These are phyloP conservation scores for Psittacus erithacus DNA, from an alignment of 2,113 vertebrate species.

Conservation along the genomic window DNA sequence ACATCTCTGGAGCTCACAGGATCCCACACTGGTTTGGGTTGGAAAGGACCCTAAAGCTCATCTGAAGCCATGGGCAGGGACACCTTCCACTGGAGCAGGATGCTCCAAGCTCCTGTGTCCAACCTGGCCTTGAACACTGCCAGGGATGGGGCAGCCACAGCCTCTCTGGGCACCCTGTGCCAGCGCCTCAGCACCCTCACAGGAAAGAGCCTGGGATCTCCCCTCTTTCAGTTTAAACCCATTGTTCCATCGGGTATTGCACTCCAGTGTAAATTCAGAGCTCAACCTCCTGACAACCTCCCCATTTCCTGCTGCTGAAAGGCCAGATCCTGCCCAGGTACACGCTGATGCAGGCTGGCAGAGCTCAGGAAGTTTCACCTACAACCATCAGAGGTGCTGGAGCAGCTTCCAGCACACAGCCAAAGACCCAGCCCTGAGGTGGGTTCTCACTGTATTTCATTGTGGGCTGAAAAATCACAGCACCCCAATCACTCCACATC, in stretches of 20 bases:
- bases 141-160: background rate
- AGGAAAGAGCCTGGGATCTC: background rate
- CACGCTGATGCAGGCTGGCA: background rate
- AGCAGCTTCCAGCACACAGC: background rate
- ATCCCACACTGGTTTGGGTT: background rate
- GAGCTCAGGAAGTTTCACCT: background rate
- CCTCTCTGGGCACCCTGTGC: background rate
- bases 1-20: fast-evolving
- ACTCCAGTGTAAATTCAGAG: background rate
- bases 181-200: background rate
- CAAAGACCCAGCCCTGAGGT: fast-evolving
- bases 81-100: background rate
- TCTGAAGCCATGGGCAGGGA: background rate
- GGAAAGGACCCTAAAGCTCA: background rate
- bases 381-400: background rate
- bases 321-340: background rate
- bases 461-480: background rate
- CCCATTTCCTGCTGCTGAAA: background rate
- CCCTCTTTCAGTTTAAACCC: background rate
- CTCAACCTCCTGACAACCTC: background rate
- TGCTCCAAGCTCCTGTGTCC: background rate
- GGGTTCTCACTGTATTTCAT: background rate
- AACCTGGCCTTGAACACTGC: background rate
- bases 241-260: background rate
- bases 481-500: background rate